Evolutionary conservation across 2,888 invertebrate genomes (phyloP).

Genomic region (Polyommatus iphigenia): DNA sequence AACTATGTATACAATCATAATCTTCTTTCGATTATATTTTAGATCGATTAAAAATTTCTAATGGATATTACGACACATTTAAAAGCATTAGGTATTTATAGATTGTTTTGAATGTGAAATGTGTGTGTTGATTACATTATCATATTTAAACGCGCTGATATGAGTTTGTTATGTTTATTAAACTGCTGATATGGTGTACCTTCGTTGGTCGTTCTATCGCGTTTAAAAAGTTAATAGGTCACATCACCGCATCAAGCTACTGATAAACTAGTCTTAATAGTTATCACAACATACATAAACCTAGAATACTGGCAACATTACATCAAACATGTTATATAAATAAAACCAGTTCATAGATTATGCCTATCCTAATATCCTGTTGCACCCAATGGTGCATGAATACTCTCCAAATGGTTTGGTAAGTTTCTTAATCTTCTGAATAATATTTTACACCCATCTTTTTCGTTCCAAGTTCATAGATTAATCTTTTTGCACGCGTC

Average conservation of each 20-base stretch:
- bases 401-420: background rate
- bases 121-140: background rate
- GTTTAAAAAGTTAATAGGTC: slow-evolving; percentile 25
- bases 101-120: background rate
- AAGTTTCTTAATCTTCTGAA: background rate
- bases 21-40: background rate
- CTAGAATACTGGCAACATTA: background rate
- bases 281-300: slow-evolving; percentile 14
- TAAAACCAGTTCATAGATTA: background rate
- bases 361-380: background rate
- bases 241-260: background rate
- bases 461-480: background rate
- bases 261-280: slow-evolving; percentile 28
- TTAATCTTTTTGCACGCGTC: background rate
- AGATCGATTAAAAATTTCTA: background rate
- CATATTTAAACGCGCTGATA: background rate
- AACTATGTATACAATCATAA: background rate
- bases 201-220: slow-evolving; percentile 23
- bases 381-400: background rate
- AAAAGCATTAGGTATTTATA: slow-evolving; percentile 11
- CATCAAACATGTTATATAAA: background rate
- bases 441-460: background rate
- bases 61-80: slow-evolving; percentile 7
- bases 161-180: slow-evolving; percentile 11
- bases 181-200: slow-evolving; percentile 1